Percentiles rank a stretch among this genome's conserved stretches.
Conservation (phyloP, 2,113 vertebrate species). For the Equus quagga region DNA sequence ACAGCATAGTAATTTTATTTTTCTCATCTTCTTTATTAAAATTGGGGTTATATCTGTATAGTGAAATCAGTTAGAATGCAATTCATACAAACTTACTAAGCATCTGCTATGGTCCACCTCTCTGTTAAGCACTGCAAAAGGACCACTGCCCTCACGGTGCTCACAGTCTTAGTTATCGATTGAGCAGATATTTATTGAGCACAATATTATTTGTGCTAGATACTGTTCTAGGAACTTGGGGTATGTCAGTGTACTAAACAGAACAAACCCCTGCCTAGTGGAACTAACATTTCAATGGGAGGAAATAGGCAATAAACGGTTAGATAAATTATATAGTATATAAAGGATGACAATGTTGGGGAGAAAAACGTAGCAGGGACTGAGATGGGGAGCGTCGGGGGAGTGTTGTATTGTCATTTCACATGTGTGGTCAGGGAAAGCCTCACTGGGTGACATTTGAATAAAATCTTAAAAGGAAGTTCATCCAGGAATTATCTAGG, state of each 20-base stretch:
- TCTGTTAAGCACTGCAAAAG: not conserved
- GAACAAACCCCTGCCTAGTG: not conserved
- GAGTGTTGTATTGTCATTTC: not conserved
- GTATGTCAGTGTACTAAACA: not conserved
- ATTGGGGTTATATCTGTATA: not conserved
- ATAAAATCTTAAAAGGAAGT: not conserved
- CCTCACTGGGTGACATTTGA: not conserved
- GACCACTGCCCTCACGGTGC: not conserved
- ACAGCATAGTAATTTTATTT: constrained; percentile 16
- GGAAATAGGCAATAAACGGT: not conserved
- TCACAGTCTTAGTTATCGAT: not conserved
- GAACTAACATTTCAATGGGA: constrained; percentile 6
- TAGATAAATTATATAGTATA: not conserved
- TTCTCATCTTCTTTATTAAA: constrained; percentile 9
- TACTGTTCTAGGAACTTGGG: not conserved
- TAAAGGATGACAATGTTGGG: not conserved
- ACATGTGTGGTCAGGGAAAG: not conserved
- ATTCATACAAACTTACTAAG: not conserved
- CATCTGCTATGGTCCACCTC: not conserved
- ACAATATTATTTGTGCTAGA: not conserved
- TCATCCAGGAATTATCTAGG: not conserved
- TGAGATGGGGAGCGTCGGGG: not conserved
- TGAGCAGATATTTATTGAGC: not conserved
- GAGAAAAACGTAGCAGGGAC: not conserved
- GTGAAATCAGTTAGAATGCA: not conserved